Evolutionary conservation across 2,797 vertebrate species (phyloP).

Genomic region (Chelon auratus): DNA sequence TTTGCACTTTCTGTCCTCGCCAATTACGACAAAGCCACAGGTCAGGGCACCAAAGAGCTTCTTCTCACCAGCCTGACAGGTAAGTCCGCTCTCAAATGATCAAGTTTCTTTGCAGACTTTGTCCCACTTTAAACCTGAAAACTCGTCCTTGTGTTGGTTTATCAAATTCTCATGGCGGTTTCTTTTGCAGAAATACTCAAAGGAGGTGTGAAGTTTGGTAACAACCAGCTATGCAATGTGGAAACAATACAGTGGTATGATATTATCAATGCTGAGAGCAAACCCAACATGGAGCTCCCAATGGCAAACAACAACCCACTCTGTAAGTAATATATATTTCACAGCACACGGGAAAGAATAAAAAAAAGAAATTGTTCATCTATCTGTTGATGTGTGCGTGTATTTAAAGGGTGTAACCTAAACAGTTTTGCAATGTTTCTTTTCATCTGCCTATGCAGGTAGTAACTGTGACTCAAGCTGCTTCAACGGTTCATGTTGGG

Average conservation of each 20-base stretch:
- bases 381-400: neutral
- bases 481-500: constrained; percentile 93
- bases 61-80: constrained; percentile 90
- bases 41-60: constrained; percentile 82
- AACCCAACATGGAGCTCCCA: constrained; percentile 66
- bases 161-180: neutral
- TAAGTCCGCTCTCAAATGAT: constrained; percentile 61
- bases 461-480: constrained; percentile 87
- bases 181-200: constrained; percentile 90
- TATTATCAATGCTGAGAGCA: constrained; percentile 81
- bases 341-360: neutral
- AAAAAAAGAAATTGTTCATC: neutral
- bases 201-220: constrained; percentile 89
- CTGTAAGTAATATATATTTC: constrained; percentile 83
- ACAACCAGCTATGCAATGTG: constrained; percentile 89
- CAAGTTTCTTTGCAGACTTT: neutral
- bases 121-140: neutral
- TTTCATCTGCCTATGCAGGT: constrained; percentile 79
- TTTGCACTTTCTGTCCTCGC: constrained; percentile 88
- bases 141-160: neutral
- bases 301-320: constrained; percentile 28
- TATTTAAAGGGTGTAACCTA: neutral
- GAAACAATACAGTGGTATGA: constrained; percentile 93
- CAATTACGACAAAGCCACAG: constrained; percentile 81
- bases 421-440: constrained; percentile 7